A percentile compares a stretch with the other conserved stretches of the same genome.
Conservation (phyloP, 2,888 invertebrate species). For the Syrista parreyssii region DNA sequence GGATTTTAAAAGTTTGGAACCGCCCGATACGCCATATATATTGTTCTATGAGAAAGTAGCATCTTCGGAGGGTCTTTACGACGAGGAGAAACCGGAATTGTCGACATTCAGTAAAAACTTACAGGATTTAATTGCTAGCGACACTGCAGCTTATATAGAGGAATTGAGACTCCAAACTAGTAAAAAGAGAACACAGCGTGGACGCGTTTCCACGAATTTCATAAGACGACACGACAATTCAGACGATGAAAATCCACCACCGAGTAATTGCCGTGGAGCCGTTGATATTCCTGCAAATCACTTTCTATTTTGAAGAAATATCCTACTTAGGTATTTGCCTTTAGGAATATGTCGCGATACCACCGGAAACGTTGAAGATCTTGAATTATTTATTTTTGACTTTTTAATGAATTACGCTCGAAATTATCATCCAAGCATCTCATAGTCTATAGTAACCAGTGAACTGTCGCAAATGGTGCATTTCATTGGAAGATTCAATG, state of each 20-base stretch:
- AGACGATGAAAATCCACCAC: conserved; percentile 69
- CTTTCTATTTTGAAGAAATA: conserved; percentile 46
- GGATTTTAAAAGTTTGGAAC: conserved; percentile 73
- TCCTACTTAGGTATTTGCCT: not conserved
- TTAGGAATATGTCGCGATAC: not conserved
- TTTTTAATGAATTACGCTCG: not conserved
- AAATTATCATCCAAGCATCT: conserved; percentile 12
- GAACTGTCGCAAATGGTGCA: not conserved
- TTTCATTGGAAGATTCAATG: not conserved
- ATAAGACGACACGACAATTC: conserved; percentile 55
- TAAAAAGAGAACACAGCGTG: conserved; percentile 39
- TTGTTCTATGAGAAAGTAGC: conserved; percentile 75
- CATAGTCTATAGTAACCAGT: not conserved
- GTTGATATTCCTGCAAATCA: conserved; percentile 50
- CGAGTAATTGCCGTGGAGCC: conserved; percentile 68
- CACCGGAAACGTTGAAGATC: not conserved
- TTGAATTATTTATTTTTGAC: not conserved
- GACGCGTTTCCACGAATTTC: conserved; percentile 24
- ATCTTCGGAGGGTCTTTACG: conserved; percentile 45
- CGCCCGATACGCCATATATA: conserved; percentile 85
- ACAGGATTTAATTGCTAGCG: conserved; percentile 52
- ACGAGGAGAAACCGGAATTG: conserved; percentile 52
- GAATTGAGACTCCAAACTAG: conserved; percentile 50
- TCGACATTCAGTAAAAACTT: conserved; percentile 48
- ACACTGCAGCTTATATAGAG: conserved; percentile 47